Percentiles rank a stretch among this genome's conserved stretches.
Evolutionary conservation across 1,140 invertebrate genomes (phyloP).

Genomic region (Thaumetopoea pityocampa): DNA sequence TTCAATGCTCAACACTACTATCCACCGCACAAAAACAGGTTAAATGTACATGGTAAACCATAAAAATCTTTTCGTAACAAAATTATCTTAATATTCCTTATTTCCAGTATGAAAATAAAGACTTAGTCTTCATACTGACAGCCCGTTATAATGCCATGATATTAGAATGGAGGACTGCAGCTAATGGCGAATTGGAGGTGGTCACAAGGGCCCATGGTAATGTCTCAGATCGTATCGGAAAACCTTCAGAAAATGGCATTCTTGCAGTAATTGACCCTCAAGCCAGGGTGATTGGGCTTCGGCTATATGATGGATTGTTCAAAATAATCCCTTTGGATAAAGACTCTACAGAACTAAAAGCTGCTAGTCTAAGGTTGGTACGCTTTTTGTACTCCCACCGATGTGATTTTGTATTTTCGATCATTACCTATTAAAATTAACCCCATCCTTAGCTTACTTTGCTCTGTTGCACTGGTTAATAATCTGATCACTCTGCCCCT

Average conservation of each 20-base stretch:
- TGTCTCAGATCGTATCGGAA: conserved; percentile 93
- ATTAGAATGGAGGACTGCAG: conserved; percentile 86
- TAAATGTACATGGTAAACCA: no score
- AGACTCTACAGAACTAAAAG: conserved; percentile 94
- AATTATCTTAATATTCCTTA: conserved; percentile 25
- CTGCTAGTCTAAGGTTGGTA: conserved; percentile 89
- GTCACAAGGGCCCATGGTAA: conserved; percentile 97
- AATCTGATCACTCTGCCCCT: no score
- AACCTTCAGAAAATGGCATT: conserved; percentile 95
- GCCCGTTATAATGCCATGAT: conserved; percentile 98
- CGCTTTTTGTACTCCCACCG: no score
- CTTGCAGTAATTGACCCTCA: conserved; percentile 97
- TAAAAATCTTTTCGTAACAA: conserved; percentile 1
- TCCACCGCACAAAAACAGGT: no score
- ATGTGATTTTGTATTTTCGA: no score
- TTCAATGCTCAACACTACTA: no score
- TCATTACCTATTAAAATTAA: background rate
- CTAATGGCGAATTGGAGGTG: conserved; percentile 89
- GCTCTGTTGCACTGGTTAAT: no score
- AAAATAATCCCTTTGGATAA: conserved; percentile 97
- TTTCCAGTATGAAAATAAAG: conserved; percentile 94
- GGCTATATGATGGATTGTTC: conserved; percentile 97
- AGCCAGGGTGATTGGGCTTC: conserved; percentile 94
- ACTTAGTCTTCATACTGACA: conserved; percentile 96
- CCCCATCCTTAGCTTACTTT: no score